Percentiles rank a stretch among this genome's conserved stretches.
phyloP scores from a whole-genome alignment of 2,113 vertebrate species.

The Cygnus atratus region DNA sequence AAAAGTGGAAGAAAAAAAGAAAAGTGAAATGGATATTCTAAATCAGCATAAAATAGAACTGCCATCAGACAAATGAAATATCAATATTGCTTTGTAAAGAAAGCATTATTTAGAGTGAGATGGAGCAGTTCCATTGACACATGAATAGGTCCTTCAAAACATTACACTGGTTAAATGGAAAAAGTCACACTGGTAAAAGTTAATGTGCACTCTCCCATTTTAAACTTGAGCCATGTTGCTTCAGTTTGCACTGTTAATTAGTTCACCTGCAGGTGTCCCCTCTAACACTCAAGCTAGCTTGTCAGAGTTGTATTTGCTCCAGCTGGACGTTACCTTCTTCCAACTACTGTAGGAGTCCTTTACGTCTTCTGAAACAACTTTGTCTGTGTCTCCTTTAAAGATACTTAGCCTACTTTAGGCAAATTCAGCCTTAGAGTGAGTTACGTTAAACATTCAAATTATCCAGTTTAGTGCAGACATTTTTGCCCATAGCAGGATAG shows the following conservation, averaged over 20 bases:
- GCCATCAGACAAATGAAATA: neutral
- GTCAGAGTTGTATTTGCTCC: neutral
- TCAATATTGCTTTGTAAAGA: constrained; percentile 6
- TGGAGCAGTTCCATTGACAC: neutral
- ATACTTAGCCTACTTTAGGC: neutral
- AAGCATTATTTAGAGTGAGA: neutral
- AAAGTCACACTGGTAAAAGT: neutral
- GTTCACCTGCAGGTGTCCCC: neutral
- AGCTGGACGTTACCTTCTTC: neutral
- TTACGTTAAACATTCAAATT: neutral
- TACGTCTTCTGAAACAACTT: neutral
- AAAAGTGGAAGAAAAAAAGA: neutral
- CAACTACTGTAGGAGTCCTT: rapidly evolving
- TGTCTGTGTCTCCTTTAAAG: neutral
- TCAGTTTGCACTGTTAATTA: neutral
- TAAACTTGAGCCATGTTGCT: neutral
- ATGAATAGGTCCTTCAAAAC: neutral
- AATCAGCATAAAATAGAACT: constrained; percentile 10
- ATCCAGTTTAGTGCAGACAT: neutral
- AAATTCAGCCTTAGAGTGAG: neutral
- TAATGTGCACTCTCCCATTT: neutral
- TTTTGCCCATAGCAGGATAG: neutral
- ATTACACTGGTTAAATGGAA: neutral
- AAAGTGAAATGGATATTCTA: neutral
- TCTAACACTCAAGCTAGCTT: neutral